Percentiles rank a stretch among this genome's conserved stretches.
phyloP scores from a whole-genome alignment of 1,140 invertebrate species.

The Polyergus mexicanus region DNA sequence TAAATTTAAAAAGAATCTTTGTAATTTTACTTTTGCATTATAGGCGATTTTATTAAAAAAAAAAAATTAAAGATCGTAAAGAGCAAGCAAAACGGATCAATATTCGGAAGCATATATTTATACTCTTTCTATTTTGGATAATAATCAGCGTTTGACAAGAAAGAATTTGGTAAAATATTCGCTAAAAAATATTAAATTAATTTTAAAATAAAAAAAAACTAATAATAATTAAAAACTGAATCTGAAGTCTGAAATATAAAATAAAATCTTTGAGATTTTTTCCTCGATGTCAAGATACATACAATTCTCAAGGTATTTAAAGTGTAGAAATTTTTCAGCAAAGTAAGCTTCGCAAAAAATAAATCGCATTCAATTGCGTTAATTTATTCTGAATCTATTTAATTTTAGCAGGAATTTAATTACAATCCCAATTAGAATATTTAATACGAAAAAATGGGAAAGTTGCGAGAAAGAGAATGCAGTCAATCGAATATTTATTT shows the following conservation, averaged over 20 bases:
- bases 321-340: neutral
- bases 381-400: neutral
- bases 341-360: neutral
- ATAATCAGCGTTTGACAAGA: neutral
- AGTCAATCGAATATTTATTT: neutral
- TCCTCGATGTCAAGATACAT: neutral
- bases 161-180: neutral
- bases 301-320: neutral
- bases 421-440: neutral
- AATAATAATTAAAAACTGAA: neutral
- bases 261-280: neutral
- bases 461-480: neutral
- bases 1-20: slow-evolving; percentile 3
- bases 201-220: neutral
- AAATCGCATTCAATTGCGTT: neutral
- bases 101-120: neutral
- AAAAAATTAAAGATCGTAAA: neutral
- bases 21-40: neutral
- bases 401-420: neutral
- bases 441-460: neutral
- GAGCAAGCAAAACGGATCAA: neutral
- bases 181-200: neutral
- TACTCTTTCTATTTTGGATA: neutral
- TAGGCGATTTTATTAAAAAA: neutral
- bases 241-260: neutral